Base-by-base conservation (phyloP, 2,113 vertebrate species). In the Sander lucioperca region DNA sequence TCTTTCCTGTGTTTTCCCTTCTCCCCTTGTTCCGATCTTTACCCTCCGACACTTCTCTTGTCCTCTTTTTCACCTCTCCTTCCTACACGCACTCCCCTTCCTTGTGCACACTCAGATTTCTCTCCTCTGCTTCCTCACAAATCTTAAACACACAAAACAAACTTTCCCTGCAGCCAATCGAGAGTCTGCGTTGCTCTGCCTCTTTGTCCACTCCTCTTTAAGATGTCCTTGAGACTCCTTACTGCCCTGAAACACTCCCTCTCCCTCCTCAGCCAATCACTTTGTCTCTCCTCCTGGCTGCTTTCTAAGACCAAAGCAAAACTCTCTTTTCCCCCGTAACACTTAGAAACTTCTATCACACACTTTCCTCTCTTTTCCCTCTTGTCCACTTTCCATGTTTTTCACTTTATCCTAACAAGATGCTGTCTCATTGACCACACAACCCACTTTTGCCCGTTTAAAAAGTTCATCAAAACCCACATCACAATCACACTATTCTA, bases 241-340 rank as follows among this genome's bases (percentile, higher is more conserved):
- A 33, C 76, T 45, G 77, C 74, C 54, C 78, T 27, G n/a, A 56
- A 72, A 88, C 81, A 75, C 86, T 67, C 83, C 86, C 87, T 83
- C 80, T 72, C 36, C 27, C 73, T 86, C 85, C 91, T 84, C 80
- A 36, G 83, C 91, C 90, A 92, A 92, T 91, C 80, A 19, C 74
- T 2, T 8, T 0, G 63, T n/a, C 69, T 67, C 80, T 74, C 56
- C 74, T 77, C 53, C 47, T 61, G 36, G 81, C 57, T 54, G 70
- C 86, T 79, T 36, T 76, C 77, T 59, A 64, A 83, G 62, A 86
- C 80, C 64, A 59, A 59, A 80, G 59, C 65, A 16, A 54, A 45
- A 56, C 76, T 64, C 27, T 54, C 6, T 48, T 71, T 50, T 19
- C 69, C 66, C 19, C 47, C 3, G 19, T 39, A 25, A 76, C 82